phyloP scores from a whole-genome alignment of 2,888 invertebrate genomes.

The Spilarctia lutea region DNA sequence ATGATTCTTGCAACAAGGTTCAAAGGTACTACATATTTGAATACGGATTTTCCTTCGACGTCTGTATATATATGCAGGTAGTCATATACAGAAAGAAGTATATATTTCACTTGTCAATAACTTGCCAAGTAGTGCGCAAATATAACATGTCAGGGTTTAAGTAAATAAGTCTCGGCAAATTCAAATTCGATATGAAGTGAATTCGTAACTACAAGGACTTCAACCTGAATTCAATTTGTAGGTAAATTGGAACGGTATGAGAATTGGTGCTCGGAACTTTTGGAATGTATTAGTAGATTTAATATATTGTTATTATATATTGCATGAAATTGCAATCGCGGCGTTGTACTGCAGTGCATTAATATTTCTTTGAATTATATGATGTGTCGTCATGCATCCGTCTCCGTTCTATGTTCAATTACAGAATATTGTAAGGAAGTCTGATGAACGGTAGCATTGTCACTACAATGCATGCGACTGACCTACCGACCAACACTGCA shows the following conservation, averaged over 20 bases:
- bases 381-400: neutral
- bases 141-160: neutral
- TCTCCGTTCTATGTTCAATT: neutral
- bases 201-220: neutral
- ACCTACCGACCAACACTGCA: no score
- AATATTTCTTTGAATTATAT: neutral
- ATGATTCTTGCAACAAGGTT: neutral
- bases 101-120: neutral
- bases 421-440: neutral
- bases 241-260: neutral
- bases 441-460: neutral
- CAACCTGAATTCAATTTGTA: constrained; percentile 4
- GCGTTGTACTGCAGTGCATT: neutral
- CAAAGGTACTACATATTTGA: neutral
- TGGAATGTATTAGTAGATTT: neutral
- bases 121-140: neutral
- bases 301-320: no score
- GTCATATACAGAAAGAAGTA: neutral
- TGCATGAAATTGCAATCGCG: neutral
- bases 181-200: neutral
- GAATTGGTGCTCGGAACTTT: neutral
- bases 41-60: neutral
- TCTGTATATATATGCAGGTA: neutral
- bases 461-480: neutral
- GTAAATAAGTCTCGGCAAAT: neutral